Percentiles rank a stretch among this genome's conserved stretches.
Evolutionary conservation across 2,888 invertebrate species (phyloP).

Genomic region (Oxyteleia sp.): DNA sequence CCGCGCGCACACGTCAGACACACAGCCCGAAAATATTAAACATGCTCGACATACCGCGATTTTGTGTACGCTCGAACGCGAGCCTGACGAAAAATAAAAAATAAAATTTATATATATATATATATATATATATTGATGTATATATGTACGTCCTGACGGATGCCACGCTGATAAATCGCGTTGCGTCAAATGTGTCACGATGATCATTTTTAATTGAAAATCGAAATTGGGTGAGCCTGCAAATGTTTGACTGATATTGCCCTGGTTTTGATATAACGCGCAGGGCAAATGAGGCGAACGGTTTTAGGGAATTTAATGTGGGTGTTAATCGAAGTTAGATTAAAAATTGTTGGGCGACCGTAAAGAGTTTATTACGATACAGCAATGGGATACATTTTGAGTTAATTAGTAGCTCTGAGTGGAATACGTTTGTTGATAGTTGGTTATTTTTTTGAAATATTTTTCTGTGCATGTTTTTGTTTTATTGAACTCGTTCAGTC

Average conservation of each 20-base stretch:
- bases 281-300: not conserved
- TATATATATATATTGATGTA: too few relatives aligned
- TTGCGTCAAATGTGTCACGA: conserved; percentile 21
- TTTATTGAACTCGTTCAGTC: too few relatives aligned
- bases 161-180: conserved; percentile 16
- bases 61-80: conserved; percentile 13
- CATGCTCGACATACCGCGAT: conserved; percentile 22
- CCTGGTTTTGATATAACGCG: not conserved
- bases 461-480: too few relatives aligned
- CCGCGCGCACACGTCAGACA: conserved; percentile 3
- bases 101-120: too few relatives aligned
- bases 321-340: too few relatives aligned
- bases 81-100: not conserved
- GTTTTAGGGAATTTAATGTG: too few relatives aligned
- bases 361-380: too few relatives aligned
- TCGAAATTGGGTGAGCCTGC: not conserved
- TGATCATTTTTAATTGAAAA: conserved; percentile 8
- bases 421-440: too few relatives aligned
- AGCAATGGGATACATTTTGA: too few relatives aligned
- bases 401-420: too few relatives aligned
- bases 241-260: not conserved
- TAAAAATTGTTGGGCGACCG: too few relatives aligned
- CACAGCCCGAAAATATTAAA: conserved; percentile 28
- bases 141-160: not conserved
- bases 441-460: too few relatives aligned